These are phyloP conservation scores for Eunapius fragilis DNA, from an alignment of 37 sponge, comb jelly and placozoan genomes.

Conservation along the genomic window DNA sequence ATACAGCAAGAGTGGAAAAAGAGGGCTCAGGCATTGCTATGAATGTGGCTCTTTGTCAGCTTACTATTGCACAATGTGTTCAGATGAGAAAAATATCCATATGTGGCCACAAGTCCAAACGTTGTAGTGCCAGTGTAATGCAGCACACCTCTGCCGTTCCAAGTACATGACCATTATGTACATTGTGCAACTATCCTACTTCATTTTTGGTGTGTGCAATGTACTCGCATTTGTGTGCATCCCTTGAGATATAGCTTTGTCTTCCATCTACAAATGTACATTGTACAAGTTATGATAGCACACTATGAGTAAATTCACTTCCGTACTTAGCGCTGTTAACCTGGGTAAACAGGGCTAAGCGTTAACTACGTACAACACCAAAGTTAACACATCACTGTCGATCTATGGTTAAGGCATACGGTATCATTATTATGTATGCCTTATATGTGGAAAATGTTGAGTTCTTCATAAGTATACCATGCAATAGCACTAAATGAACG, in stretches of 20 bases:
- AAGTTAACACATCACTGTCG: neutral
- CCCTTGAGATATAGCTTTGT: neutral
- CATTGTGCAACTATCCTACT: neutral
- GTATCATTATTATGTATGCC: too few relatives aligned
- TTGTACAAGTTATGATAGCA: neutral
- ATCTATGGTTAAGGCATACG: neutral
- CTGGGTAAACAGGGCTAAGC: neutral
- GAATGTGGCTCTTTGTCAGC: neutral
- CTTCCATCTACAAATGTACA: neutral
- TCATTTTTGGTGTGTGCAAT: neutral
- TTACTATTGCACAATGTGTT: neutral
- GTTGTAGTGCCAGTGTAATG: neutral
- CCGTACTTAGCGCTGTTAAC: too few relatives aligned
- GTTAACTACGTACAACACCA: neutral
- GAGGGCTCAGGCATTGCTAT: neutral
- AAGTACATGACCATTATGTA: neutral
- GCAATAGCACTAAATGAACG: too few relatives aligned
- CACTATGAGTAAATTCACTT: neutral
- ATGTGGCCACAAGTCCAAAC: neutral
- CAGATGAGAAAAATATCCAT: neutral
- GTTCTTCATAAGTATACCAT: too few relatives aligned
- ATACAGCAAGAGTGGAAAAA: neutral
- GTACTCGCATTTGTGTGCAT: neutral
- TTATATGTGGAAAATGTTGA: too few relatives aligned
- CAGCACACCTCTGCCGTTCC: neutral